Evolutionary conservation across 2,888 invertebrate genomes (phyloP).

Genomic region (Chrysina gloriosa): DNA sequence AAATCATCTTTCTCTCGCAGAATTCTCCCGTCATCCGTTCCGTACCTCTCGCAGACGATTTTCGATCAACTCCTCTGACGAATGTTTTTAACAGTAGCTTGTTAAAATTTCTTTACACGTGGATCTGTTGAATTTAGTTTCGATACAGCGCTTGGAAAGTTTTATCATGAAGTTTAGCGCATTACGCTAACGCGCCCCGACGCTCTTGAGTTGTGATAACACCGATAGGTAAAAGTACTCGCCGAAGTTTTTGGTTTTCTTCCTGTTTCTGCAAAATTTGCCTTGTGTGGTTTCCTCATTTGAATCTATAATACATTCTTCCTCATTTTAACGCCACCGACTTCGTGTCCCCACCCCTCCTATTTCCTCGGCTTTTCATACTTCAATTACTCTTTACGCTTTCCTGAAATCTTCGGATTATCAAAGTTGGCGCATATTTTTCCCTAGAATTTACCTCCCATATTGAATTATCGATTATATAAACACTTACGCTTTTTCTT

Average conservation of each 20-base stretch:
- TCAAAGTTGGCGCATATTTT: conserved; percentile 21
- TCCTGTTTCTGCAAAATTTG: conserved; percentile 47
- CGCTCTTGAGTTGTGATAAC: conserved; percentile 49
- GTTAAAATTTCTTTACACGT: conserved; percentile 38
- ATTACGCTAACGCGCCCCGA: conserved; percentile 37
- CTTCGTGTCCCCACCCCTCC: not conserved
- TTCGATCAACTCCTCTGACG: conserved; percentile 18
- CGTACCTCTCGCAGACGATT: not conserved
- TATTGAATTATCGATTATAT: conserved; percentile 36
- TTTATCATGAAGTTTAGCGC: conserved; percentile 49
- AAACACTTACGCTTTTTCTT: conserved; percentile 24
- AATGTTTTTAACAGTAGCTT: conserved; percentile 21
- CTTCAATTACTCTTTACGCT: conserved; percentile 20
- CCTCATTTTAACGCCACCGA: not conserved
- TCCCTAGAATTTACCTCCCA: conserved; percentile 12
- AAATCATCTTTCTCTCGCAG: not conserved
- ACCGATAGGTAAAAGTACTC: conserved; percentile 49
- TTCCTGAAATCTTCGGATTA: conserved; percentile 11
- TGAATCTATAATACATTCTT: conserved; percentile 49
- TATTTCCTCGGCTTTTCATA: conserved; percentile 8
- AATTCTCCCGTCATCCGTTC: not conserved
- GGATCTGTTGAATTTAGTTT: conserved; percentile 44
- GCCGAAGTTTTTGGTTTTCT: conserved; percentile 47
- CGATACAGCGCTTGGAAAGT: conserved; percentile 50
- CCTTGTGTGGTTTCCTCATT: conserved; percentile 45